Percentiles rank a stretch among this genome's conserved stretches.
Evolutionary conservation across 2,113 vertebrate genomes (phyloP).

Genomic region (Zapus hudsonius): DNA sequence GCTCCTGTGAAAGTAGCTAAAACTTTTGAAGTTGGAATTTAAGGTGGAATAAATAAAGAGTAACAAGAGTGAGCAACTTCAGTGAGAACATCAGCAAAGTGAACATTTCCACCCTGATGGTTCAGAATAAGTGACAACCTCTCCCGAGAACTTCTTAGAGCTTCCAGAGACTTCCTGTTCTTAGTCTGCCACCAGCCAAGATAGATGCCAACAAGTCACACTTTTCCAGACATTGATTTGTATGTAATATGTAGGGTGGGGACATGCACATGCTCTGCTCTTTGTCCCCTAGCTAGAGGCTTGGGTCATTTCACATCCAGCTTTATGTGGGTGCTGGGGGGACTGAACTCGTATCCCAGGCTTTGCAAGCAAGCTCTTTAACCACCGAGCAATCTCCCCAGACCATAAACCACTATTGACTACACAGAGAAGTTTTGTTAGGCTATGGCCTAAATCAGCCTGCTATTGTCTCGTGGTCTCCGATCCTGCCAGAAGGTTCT

Average conservation of each 20-base stretch:
- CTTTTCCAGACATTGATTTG: too few relatives aligned
- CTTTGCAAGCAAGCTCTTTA: too few relatives aligned
- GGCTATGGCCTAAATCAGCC: neutral
- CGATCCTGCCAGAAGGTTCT: neutral
- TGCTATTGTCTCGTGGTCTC: neutral
- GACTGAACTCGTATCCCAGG: too few relatives aligned
- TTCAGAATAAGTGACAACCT: conserved; percentile 78
- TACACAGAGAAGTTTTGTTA: neutral
- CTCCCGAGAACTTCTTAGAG: conserved; percentile 73
- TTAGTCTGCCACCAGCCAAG: conserved; percentile 1
- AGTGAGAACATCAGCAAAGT: neutral
- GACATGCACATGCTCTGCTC: too few relatives aligned
- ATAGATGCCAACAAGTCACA: neutral
- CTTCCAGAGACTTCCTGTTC: conserved; percentile 71
- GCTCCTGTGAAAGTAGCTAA: neutral
- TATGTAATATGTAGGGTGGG: too few relatives aligned
- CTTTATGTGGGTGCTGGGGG: too few relatives aligned
- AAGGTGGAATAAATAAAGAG: conserved; percentile 6
- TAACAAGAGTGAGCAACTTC: neutral
- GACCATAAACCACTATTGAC: neutral
- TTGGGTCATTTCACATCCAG: too few relatives aligned
- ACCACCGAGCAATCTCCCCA: too few relatives aligned
- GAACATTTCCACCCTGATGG: neutral
- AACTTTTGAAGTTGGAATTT: neutral
- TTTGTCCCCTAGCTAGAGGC: too few relatives aligned